phyloP scores from a whole-genome alignment of 2,113 vertebrate genomes.

The Myodes glareolus region DNA sequence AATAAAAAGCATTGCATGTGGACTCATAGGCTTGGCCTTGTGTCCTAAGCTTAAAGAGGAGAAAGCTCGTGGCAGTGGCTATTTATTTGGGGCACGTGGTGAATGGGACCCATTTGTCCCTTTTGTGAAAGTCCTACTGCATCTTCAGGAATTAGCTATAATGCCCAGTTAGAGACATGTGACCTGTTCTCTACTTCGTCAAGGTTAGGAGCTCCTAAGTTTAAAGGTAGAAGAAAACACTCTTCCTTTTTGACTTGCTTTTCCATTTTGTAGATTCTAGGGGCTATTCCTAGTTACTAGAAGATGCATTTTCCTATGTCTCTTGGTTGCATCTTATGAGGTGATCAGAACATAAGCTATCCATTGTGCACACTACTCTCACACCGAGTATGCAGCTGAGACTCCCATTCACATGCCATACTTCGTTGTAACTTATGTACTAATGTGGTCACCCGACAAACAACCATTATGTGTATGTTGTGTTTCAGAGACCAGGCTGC shows the following conservation, averaged over 20 bases:
- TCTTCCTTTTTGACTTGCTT: neutral
- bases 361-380: neutral
- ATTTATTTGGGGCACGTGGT: neutral
- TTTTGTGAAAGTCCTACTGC: neutral
- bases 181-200: neutral
- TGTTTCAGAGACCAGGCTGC: rapidly evolving
- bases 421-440: neutral
- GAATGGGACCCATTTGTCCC: neutral
- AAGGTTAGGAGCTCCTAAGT: neutral
- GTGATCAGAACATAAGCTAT: neutral
- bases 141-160: neutral
- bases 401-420: neutral
- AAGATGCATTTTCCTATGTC: neutral
- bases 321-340: neutral
- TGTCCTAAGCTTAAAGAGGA: neutral
- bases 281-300: neutral
- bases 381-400: neutral
- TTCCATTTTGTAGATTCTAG: neutral
- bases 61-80: rapidly evolving
- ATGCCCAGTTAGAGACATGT: neutral
- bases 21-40: no score
- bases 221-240: neutral
- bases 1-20: neutral
- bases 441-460: neutral
- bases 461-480: rapidly evolving